A percentile compares a stretch with the other conserved stretches of the same genome.
Conservation (phyloP, 2,888 invertebrate species). For the Drosophila phalerata region DNA sequence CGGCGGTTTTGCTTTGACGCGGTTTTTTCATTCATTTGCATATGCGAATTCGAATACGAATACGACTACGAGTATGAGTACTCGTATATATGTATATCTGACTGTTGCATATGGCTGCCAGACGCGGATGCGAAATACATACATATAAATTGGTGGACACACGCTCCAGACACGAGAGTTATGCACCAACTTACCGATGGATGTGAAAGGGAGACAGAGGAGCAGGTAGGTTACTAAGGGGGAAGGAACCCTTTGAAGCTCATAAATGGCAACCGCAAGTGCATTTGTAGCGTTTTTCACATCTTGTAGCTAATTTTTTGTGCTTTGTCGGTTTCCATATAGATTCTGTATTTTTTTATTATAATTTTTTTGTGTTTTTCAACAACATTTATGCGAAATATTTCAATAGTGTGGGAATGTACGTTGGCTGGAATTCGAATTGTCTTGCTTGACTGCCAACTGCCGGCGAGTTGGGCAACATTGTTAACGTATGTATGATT, state of each 20-base stretch:
- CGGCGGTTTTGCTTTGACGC: constrained; percentile 79
- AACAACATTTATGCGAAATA: constrained; percentile 73
- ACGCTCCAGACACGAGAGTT: constrained; percentile 61
- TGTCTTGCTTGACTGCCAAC: constrained; percentile 38
- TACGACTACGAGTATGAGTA: neutral
- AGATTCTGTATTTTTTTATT: constrained; percentile 30
- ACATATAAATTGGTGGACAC: constrained; percentile 61
- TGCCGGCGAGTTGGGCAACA: constrained; percentile 35
- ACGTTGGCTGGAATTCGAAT: constrained; percentile 49
- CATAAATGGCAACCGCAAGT: constrained; percentile 78
- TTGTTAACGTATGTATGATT: constrained; percentile 44
- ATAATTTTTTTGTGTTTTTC: constrained; percentile 24
- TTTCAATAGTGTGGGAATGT: constrained; percentile 76
- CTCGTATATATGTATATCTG: constrained; percentile 1
- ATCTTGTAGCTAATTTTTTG: constrained; percentile 78
- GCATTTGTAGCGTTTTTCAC: constrained; percentile 80
- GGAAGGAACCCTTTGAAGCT: constrained; percentile 62
- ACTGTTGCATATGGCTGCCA: constrained; percentile 48
- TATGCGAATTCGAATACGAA: constrained; percentile 27
- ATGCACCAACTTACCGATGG: constrained; percentile 10
- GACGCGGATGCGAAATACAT: constrained; percentile 56
- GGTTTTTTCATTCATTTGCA: constrained; percentile 80
- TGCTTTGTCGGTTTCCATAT: constrained; percentile 74
- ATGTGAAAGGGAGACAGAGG: neutral
- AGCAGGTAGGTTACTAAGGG: neutral